phyloP scores from a whole-genome alignment of 2,113 vertebrate species.

The Anthoscopus minutus region DNA sequence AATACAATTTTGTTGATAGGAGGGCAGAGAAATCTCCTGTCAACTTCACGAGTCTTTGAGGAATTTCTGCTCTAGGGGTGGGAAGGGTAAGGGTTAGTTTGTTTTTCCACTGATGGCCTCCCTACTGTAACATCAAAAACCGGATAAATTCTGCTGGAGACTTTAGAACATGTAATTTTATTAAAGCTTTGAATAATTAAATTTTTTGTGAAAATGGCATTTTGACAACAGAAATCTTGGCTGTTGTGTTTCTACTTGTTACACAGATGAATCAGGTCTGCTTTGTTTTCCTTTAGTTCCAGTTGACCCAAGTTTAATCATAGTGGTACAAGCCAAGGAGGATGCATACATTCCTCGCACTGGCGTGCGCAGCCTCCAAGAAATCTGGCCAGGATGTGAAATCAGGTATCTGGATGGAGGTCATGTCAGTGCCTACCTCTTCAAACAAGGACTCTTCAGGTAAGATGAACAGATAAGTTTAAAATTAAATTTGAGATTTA shows the following conservation, averaged over 20 bases:
- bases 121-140: not conserved
- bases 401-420: slow-evolving; percentile 91
- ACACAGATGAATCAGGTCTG: not conserved
- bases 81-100: not conserved
- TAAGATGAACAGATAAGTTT: slow-evolving; percentile 35
- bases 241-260: not conserved
- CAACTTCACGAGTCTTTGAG: not conserved
- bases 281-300: slow-evolving; percentile 76
- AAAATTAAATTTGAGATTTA: not conserved
- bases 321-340: slow-evolving; percentile 93
- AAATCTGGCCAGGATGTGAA: slow-evolving; percentile 98
- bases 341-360: slow-evolving; percentile 95
- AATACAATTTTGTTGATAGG: not conserved
- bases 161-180: not conserved
- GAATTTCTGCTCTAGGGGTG: not conserved
- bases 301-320: slow-evolving; percentile 92
- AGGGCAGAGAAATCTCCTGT: not conserved
- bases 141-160: not conserved
- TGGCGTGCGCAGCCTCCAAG: slow-evolving; percentile 90
- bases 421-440: slow-evolving; percentile 95
- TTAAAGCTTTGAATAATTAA: not conserved
- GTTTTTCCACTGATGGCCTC: not conserved
- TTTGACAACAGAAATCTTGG: not conserved
- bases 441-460: slow-evolving; percentile 96
- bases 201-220: not conserved